Evolutionary conservation across 1,140 invertebrate genomes (phyloP).

Genomic region (Brevipalpus yothersi): DNA sequence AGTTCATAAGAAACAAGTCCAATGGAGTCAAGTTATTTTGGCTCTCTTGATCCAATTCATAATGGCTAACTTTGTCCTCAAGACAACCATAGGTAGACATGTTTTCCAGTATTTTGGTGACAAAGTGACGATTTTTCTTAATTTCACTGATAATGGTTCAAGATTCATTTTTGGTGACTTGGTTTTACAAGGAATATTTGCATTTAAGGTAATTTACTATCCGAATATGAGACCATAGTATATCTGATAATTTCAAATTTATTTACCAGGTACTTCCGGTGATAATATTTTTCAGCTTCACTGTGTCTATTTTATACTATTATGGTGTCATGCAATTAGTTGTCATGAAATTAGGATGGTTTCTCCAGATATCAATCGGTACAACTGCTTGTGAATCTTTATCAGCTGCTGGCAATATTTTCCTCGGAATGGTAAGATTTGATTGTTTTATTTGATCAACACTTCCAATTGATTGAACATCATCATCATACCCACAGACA

Average conservation of each 20-base stretch:
- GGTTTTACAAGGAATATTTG: slow-evolving; percentile 35
- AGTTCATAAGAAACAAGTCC: slow-evolving; percentile 24
- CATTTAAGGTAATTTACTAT: slow-evolving; percentile 40
- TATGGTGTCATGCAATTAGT: slow-evolving; percentile 60
- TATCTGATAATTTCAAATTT: neutral
- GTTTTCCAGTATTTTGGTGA: slow-evolving; percentile 55
- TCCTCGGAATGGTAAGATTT: slow-evolving; percentile 47
- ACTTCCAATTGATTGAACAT: no score
- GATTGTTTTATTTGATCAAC: neutral
- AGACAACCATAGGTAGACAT: slow-evolving; percentile 45
- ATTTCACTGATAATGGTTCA: slow-evolving; percentile 46
- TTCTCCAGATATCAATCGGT: slow-evolving; percentile 40
- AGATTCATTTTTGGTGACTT: slow-evolving; percentile 61
- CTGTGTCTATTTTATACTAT: slow-evolving; percentile 64
- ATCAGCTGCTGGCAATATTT: slow-evolving; percentile 66
- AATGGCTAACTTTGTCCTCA: slow-evolving; percentile 59
- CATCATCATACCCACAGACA: slow-evolving; percentile 27
- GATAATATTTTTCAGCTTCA: slow-evolving; percentile 71
- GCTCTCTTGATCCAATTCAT: slow-evolving; percentile 61
- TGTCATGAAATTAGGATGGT: slow-evolving; percentile 52
- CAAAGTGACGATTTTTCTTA: slow-evolving; percentile 42
- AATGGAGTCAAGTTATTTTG: slow-evolving; percentile 49
- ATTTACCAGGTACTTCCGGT: slow-evolving; percentile 44
- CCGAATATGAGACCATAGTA: neutral
- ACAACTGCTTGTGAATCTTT: slow-evolving; percentile 80